Evolutionary conservation across 2,797 vertebrate species (phyloP), one percentile per base, ranked within the genome.

Genomic region (Rousettus madagascariensis): DNA sequence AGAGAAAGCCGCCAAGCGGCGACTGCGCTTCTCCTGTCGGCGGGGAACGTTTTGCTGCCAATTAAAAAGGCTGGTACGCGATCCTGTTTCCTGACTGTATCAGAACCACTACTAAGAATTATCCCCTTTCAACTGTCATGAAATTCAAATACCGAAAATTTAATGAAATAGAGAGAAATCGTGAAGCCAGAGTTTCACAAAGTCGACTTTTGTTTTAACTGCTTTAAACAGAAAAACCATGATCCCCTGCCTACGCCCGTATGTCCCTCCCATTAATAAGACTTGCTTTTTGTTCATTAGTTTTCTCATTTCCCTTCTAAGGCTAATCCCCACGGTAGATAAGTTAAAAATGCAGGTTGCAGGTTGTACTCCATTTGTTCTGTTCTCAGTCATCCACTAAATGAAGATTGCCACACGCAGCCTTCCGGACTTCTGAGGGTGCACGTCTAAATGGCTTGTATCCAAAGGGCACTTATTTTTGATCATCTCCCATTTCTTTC

Each of bases 231-330:
- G 61, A 91, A 93, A 33, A 75, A 36, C 9, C 3, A 17, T 7
- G 2, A 12, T 20, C 43, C 30, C 20, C 30, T 16, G 46, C 3
- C 3, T 11, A 11, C 3, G 3, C 3, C 12, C 0, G 1, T 49
- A 49, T 5, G 10, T 15, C 12, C 15, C 65, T 7, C 41, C 15
- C 22, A 26, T 86, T 36, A 51, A 4, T 49, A 79, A 79, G 51
- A 16, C 65, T 78, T 93, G n/a, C 11, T 69, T 86, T 96, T 86
- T 83, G 41, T 46, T 84, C 26, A 71, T 93, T 78, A 30, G 43
- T 80, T 78, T 91, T 96, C 78, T 82, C n/a, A 55, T 71, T 83
- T 92, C n/a, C 49, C 33, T 86, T 20, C 68, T 46, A 19, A 91
- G n/a, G 43, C 33, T 33, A 13, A 9, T 13, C 12, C n/a, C 26